Conservation (phyloP, 2,113 vertebrate species). For the Ptychochromis oligacanthus region DNA sequence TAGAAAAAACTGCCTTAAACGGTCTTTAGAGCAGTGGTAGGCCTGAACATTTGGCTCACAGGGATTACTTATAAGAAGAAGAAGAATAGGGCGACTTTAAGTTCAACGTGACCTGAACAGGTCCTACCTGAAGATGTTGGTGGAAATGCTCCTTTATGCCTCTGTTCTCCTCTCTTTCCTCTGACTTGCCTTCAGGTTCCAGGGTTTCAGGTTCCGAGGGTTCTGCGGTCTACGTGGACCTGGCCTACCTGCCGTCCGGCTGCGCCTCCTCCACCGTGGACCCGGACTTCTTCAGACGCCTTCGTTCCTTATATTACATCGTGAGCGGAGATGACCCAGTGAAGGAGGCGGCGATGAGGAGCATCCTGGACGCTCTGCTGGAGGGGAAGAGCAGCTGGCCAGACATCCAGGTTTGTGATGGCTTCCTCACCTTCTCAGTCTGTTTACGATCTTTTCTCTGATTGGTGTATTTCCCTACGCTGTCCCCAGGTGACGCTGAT, state of each 20-base stretch:
- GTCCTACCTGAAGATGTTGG: background rate
- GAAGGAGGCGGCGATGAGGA: constrained; percentile 83
- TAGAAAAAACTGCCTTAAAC: too few species aligned
- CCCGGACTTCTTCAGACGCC: constrained; percentile 83
- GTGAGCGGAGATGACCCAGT: constrained; percentile 88
- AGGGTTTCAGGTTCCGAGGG: constrained; percentile 33
- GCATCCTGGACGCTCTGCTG: constrained; percentile 87
- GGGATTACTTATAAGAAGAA: too few species aligned
- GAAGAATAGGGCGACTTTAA: too few species aligned
- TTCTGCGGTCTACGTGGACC: constrained; percentile 84
- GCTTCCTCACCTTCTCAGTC: too few species aligned
- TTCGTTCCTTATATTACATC: constrained; percentile 90
- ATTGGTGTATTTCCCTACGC: background rate
- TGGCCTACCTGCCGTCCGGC: constrained; percentile 90
- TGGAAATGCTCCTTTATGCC: background rate
- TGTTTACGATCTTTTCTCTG: background rate
- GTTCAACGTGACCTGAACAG: too few species aligned
- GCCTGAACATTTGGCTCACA: too few species aligned
- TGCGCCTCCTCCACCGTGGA: constrained; percentile 80
- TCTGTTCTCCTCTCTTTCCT: background rate
- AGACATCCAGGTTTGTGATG: constrained; percentile 80
- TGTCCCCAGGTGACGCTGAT: constrained; percentile 88
- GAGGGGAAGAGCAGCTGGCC: constrained; percentile 87
- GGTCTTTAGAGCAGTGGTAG: too few species aligned
- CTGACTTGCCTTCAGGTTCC: constrained; percentile 8